phyloP scores from a whole-genome alignment of 2,113 vertebrate species.

The Amphilophus citrinellus region DNA sequence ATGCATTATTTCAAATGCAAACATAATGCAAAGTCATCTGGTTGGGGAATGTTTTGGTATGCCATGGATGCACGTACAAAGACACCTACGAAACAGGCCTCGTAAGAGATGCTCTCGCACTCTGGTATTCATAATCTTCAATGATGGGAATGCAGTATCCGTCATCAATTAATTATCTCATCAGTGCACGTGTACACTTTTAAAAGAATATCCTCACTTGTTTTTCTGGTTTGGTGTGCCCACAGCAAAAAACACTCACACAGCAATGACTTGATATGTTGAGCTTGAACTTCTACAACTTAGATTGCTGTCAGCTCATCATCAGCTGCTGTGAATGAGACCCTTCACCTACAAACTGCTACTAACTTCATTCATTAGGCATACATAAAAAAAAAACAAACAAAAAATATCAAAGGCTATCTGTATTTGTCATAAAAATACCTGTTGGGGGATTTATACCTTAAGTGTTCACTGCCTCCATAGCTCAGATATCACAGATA shows the following conservation, averaged over 20 bases:
- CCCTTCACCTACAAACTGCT: background rate
- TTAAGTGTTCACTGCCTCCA: background rate
- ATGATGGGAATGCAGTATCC: background rate
- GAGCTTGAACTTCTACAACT: background rate
- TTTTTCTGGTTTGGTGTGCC: background rate
- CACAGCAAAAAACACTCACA: background rate
- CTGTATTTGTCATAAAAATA: background rate
- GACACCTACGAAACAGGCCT: background rate
- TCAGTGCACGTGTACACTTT: background rate
- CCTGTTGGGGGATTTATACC: background rate
- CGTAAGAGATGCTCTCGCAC: background rate
- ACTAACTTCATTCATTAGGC: background rate
- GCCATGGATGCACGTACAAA: background rate
- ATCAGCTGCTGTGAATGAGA: background rate
- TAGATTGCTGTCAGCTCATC: background rate
- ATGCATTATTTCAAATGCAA: background rate
- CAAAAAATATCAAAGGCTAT: background rate
- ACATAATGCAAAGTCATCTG: background rate
- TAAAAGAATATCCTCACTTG: background rate
- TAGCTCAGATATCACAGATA: background rate
- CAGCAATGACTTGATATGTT: background rate
- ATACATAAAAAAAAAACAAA: too few species aligned
- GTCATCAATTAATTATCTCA: constrained; percentile 6
- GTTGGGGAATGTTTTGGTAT: background rate
- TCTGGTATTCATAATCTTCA: background rate